These are phyloP conservation scores for Kryptopterus vitreolus DNA, from an alignment of 2,797 vertebrate genomes.

Conservation along the genomic window DNA sequence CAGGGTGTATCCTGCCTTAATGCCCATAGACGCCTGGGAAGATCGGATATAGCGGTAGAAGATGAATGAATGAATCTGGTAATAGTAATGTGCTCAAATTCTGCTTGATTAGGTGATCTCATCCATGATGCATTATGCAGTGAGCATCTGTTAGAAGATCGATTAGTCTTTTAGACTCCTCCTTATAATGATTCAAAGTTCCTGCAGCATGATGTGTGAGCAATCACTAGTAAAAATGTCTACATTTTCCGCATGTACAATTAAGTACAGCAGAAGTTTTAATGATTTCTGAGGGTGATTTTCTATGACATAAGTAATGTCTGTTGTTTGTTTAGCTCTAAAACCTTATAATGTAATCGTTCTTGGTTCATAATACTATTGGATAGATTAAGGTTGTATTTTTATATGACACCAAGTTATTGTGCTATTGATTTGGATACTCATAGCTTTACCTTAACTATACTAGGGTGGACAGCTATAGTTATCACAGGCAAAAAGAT, in stretches of 20 bases:
- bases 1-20: too few relatives aligned
- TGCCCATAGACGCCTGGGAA: too few relatives aligned
- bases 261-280: not conserved
- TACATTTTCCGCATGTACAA: not conserved
- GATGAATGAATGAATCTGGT: too few relatives aligned
- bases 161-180: not conserved
- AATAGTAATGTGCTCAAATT: not conserved
- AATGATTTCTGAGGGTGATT: not conserved
- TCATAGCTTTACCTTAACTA: not conserved
- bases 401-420: not conserved
- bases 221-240: not conserved
- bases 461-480: not conserved
- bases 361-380: not conserved
- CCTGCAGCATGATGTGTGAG: not conserved
- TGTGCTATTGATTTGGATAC: not conserved
- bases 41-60: too few relatives aligned
- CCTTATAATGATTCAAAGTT: not conserved
- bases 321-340: not conserved
- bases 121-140: not conserved
- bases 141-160: not conserved
- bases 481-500: too few relatives aligned
- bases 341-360: not conserved
- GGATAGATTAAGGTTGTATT: not conserved
- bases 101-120: not conserved
- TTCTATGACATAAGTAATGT: not conserved